Conservation (phyloP, 2,888 invertebrate species). For the Trissonchulus sp. region DNA sequence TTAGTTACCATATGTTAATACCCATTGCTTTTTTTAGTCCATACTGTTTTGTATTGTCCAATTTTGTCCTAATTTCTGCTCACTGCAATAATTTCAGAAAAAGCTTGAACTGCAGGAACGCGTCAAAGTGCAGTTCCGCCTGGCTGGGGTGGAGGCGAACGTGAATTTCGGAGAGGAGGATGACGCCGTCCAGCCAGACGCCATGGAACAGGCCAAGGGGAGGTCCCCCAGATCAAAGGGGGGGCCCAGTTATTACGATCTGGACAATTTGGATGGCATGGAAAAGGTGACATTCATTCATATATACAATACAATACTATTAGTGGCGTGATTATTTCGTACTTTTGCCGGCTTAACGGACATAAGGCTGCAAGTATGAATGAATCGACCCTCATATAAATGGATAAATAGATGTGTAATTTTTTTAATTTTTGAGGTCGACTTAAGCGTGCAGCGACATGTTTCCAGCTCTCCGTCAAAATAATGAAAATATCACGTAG, state of each 20-base stretch:
- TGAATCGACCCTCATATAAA: too few relatives aligned
- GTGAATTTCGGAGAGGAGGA: slow-evolving; percentile 25
- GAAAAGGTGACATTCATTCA: too few relatives aligned
- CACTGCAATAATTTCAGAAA: too few relatives aligned
- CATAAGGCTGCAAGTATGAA: too few relatives aligned
- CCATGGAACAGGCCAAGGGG: neutral
- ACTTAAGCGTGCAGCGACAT: too few relatives aligned
- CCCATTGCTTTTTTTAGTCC: too few relatives aligned
- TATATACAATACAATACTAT: too few relatives aligned
- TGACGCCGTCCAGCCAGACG: neutral
- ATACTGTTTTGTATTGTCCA: too few relatives aligned
- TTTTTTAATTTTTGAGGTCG: neutral
- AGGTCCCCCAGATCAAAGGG: neutral
- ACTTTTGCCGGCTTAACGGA: neutral
- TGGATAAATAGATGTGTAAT: neutral
- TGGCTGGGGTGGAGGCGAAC: slow-evolving; percentile 25
- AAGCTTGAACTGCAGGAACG: slow-evolving; percentile 25
- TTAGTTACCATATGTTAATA: too few relatives aligned
- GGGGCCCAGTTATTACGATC: neutral
- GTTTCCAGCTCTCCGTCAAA: too few relatives aligned
- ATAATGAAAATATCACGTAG: too few relatives aligned
- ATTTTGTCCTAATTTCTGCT: too few relatives aligned
- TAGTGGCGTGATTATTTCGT: neutral
- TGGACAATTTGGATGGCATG: neutral
- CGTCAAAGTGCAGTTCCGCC: slow-evolving; percentile 27